These are phyloP conservation scores for Abramis brama DNA, from an alignment of 2,113 vertebrate species.

Conservation along the genomic window DNA sequence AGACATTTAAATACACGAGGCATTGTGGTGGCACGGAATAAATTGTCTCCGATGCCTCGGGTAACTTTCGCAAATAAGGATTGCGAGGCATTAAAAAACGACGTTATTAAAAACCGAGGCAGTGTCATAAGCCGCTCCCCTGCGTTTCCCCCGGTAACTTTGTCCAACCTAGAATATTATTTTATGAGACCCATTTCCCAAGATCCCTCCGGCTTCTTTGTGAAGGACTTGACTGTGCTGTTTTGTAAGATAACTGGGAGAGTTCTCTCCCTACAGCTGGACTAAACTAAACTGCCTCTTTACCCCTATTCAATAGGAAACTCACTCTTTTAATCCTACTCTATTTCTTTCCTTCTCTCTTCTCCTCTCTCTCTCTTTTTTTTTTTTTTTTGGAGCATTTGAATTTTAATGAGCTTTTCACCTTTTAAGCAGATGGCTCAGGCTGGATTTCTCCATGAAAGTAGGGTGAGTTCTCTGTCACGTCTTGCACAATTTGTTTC, in stretches of 20 bases:
- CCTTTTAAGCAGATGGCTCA: constrained; percentile 77
- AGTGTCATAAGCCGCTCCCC: constrained; percentile 53
- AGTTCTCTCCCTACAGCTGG: constrained; percentile 61
- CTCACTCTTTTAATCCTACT: constrained; percentile 67
- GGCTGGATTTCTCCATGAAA: constrained; percentile 71
- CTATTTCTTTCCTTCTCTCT: constrained; percentile 50
- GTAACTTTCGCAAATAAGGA: constrained; percentile 49
- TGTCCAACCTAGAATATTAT: constrained; percentile 61
- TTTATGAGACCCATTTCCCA: constrained; percentile 61
- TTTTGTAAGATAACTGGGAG: constrained; percentile 68
- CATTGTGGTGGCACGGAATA: constrained; percentile 42
- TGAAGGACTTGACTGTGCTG: constrained; percentile 58
- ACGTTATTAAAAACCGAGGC: constrained; percentile 55
- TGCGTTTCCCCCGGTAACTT: constrained; percentile 48
- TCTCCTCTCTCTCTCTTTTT: constrained; percentile 51
- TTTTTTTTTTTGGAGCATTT: constrained; percentile 67
- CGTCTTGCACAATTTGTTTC: constrained; percentile 75
- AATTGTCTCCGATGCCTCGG: constrained; percentile 50
- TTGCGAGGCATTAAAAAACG: constrained; percentile 32
- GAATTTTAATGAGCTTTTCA: constrained; percentile 80
- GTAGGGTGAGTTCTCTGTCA: constrained; percentile 72
- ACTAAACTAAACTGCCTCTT: constrained; percentile 66
- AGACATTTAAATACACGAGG: constrained; percentile 52
- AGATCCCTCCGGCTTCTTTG: constrained; percentile 56
- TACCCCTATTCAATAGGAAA: constrained; percentile 63